Percentiles rank a stretch among this genome's conserved stretches.
Conservation (phyloP, 2,888 invertebrate species). For the Tyria jacobaeae region DNA sequence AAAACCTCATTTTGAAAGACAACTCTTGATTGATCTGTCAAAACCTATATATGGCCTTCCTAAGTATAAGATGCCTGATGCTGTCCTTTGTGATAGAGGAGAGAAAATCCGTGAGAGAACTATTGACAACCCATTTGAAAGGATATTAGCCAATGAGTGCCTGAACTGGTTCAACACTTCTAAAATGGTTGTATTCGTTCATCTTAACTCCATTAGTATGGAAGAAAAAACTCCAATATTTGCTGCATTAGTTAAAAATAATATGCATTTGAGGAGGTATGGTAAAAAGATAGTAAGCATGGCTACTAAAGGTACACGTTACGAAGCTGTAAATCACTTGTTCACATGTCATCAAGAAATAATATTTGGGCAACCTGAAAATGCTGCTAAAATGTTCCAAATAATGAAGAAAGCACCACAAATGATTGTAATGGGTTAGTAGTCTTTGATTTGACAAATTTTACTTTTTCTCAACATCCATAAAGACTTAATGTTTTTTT, state of each 20-base stretch:
- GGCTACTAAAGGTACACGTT: conserved; percentile 89
- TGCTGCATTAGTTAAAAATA: conserved; percentile 87
- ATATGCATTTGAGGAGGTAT: conserved; percentile 90
- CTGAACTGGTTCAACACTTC: conserved; percentile 90
- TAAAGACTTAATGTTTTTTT: no score
- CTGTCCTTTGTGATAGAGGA: conserved; percentile 83
- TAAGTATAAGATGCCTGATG: conserved; percentile 75
- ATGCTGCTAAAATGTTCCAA: conserved; percentile 87
- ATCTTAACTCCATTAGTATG: conserved; percentile 89
- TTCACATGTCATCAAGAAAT: conserved; percentile 88
- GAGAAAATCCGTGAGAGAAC: conserved; percentile 54
- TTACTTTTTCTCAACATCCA: background rate
- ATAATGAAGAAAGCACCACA: conserved; percentile 90
- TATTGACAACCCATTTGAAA: conserved; percentile 90
- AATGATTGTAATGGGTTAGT: conserved; percentile 89
- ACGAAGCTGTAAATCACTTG: conserved; percentile 88
- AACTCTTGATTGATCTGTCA: conserved; percentile 88
- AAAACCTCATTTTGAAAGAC: conserved; percentile 90
- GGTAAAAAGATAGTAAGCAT: conserved; percentile 88
- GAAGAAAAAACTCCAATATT: conserved; percentile 89
- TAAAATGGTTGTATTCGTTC: conserved; percentile 90
- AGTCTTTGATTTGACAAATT: background rate
- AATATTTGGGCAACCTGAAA: conserved; percentile 90
- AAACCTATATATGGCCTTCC: conserved; percentile 87
- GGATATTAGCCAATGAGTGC: conserved; percentile 90